Conservation (phyloP, 2,888 invertebrate genomes). For the Dasypolia templi region DNA sequence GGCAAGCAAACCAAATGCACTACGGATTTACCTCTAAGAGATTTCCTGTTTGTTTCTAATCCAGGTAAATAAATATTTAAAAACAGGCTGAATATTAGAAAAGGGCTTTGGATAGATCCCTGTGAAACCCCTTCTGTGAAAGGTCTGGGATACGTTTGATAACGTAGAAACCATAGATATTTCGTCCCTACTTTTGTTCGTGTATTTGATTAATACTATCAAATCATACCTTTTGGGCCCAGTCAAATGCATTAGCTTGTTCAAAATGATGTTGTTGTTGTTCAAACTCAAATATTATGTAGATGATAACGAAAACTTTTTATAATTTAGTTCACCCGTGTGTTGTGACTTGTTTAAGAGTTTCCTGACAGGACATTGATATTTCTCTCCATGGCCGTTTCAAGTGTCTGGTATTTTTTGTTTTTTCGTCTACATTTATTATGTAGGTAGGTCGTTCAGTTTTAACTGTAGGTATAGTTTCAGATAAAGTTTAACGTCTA, state of each 20-base stretch:
- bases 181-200: not conserved
- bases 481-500: not conserved
- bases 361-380: not conserved
- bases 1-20: slow-evolving; percentile 4
- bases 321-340: slow-evolving; percentile 19
- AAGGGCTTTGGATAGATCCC: slow-evolving; percentile 3
- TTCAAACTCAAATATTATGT: not conserved
- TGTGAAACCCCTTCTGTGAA: slow-evolving; percentile 14
- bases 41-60: not conserved
- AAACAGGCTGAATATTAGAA: not conserved
- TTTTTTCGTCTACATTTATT: not conserved
- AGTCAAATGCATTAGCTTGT: slow-evolving; percentile 23
- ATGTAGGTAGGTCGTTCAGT: not conserved
- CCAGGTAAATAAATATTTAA: not conserved
- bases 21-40: not conserved
- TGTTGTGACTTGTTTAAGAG: not conserved
- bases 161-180: not conserved
- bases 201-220: not conserved
- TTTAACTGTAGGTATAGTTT: not conserved
- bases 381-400: not conserved
- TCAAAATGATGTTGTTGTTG: not conserved
- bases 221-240: not conserved
- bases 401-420: not conserved
- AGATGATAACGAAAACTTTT: not conserved
- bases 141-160: not conserved